Evolutionary conservation across 1,140 invertebrate species (phyloP), one percentile per base, ranked within the genome.

Genomic region (Metaphire vulgaris): DNA sequence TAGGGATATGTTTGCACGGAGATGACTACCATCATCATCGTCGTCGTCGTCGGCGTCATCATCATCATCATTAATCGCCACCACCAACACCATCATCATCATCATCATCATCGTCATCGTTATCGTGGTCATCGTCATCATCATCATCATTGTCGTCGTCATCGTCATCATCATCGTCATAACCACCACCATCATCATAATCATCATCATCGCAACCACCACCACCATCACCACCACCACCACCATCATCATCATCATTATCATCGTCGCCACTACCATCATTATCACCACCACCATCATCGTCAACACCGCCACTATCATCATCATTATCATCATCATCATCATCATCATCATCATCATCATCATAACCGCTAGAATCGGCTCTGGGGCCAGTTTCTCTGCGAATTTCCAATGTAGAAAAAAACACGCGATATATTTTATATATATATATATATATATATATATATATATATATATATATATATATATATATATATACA

Each of bases 271-370:
- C 41, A 56, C 21, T 21, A 56, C 21, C 41, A 56, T 56, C 41
- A 56, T 56, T 21, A 56, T 56, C 41, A 56, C 21, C 41, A 56
- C 21, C 41, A 56, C 21, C 41, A 56, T 56, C 41, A 56, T 56
- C 41, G n/a, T n/a, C 41, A 56, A 12, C 41, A 56, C 21, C 41
- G 21, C 21, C 41, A 56, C 21, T 21, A 56, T 56, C 41, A 56
- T 56, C 41, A 56, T 56, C 41, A 56, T 56, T 21, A 56, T 56
- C 41, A 56, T 56, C 41, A 56, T 56, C 41, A 56, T 56, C 41
- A 56, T 56, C 41, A 56, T 56, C 41, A 56, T 56, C 41, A 56
- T 56, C 41, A 56, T 56, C 41, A 56, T 56, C 41, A 56, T 56
- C 41, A 56, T 56, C 41, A 56, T 56, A 56, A 12, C 21, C 41